A percentile compares a stretch with the other conserved stretches of the same genome.
Evolutionary conservation across 2,797 vertebrate genomes (phyloP).

Genomic region (Hyperoplus immaculatus): DNA sequence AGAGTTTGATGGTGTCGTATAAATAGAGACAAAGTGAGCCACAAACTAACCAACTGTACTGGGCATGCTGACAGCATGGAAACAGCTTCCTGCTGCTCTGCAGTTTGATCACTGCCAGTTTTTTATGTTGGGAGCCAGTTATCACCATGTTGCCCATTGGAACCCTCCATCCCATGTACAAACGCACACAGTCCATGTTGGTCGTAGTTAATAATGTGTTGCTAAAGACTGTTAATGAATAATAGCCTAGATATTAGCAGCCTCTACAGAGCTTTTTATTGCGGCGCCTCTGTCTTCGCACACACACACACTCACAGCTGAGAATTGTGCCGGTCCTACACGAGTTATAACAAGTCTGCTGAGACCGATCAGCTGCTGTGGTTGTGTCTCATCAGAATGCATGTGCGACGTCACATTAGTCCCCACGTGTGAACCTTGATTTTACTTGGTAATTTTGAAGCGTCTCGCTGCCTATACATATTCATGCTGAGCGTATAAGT

Average conservation of each 20-base stretch:
- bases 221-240: conserved; percentile 25
- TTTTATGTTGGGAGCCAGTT: conserved; percentile 23
- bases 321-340: conserved; percentile 46
- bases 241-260: conserved; percentile 12
- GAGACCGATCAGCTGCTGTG: conserved; percentile 70
- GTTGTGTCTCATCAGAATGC: conserved; percentile 76
- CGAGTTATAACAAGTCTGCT: conserved; percentile 71
- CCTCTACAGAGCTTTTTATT: conserved; percentile 1
- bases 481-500: conserved; percentile 80
- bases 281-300: background rate
- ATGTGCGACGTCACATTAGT: conserved; percentile 78
- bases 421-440: conserved; percentile 70
- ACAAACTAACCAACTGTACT: background rate
- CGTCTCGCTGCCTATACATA: conserved; percentile 76
- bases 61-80: conserved; percentile 6
- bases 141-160: conserved; percentile 20
- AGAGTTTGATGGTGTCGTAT: conserved; percentile 9
- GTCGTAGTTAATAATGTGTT: conserved; percentile 21
- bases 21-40: conserved; percentile 13
- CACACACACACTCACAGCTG: conserved; percentile 24
- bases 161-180: background rate
- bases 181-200: background rate
- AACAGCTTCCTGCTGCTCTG: conserved; percentile 30
- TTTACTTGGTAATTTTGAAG: conserved; percentile 83
- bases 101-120: conserved; percentile 20